These are phyloP conservation scores for Zaprionus davidi DNA, from an alignment of 1,140 invertebrate species.

Conservation along the genomic window DNA sequence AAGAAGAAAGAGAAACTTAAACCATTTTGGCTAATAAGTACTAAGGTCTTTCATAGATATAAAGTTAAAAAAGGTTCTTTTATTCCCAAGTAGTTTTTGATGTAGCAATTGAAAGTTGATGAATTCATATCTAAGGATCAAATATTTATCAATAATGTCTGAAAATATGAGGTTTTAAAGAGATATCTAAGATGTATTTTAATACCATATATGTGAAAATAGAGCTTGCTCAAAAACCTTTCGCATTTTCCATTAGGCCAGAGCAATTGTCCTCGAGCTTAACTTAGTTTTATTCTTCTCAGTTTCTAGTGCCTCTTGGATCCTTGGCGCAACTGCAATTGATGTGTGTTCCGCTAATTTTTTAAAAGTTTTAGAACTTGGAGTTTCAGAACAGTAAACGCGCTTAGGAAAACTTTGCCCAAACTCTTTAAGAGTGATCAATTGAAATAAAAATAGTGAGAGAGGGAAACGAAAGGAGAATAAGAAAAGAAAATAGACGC, in stretches of 20 bases:
- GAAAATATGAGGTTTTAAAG: no score
- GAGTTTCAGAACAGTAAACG: neutral
- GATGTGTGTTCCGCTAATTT: slow-evolving; percentile 1
- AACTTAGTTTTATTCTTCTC: neutral
- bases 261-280: neutral
- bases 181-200: no score
- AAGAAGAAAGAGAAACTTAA: no score
- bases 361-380: slow-evolving; percentile 7
- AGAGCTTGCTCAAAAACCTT: neutral
- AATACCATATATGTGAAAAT: neutral
- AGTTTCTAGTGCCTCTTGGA: neutral
- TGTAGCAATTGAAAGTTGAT: no score
- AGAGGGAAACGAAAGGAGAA: neutral
- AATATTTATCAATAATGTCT: no score
- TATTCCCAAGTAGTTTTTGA: no score
- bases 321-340: neutral
- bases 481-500: slow-evolving; percentile 11
- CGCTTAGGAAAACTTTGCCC: neutral
- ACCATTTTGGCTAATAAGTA: neutral
- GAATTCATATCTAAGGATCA: no score
- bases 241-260: neutral
- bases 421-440: slow-evolving; percentile 10
- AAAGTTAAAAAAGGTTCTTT: no score
- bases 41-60: neutral
- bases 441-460: neutral